Conservation (phyloP, 1,140 invertebrate genomes). For the roundworm (Caenorhabditis elegans) region WBcel235 BX284605.5:10952001-10952500, state of each 20-base stretch:
- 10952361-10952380: slow-evolving; percentile 3
- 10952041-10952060: not conserved
- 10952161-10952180: slow-evolving; percentile 5
- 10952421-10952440: slow-evolving; percentile 25
- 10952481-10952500: not conserved
- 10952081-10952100: slow-evolving; percentile 2
- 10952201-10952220: no score
- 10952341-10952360: slow-evolving; percentile 17
- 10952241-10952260: slow-evolving; percentile 27
- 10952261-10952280: slow-evolving; percentile 31
- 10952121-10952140: slow-evolving; percentile 21
- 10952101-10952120: slow-evolving; percentile 17
- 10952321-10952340: not conserved
- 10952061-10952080: slow-evolving; percentile 5
- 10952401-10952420: slow-evolving; percentile 26
- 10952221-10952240: no score
- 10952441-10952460: slow-evolving; percentile 23
- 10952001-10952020: not conserved
- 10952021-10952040: not conserved
- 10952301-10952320: not conserved
- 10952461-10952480: slow-evolving; percentile 19
- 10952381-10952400: not conserved
- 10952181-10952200: not conserved
- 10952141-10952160: slow-evolving; percentile 1
- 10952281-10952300: slow-evolving; percentile 17